Evolutionary conservation across 2,113 vertebrate genomes (phyloP).

Genomic region (Dromas ardeola): DNA sequence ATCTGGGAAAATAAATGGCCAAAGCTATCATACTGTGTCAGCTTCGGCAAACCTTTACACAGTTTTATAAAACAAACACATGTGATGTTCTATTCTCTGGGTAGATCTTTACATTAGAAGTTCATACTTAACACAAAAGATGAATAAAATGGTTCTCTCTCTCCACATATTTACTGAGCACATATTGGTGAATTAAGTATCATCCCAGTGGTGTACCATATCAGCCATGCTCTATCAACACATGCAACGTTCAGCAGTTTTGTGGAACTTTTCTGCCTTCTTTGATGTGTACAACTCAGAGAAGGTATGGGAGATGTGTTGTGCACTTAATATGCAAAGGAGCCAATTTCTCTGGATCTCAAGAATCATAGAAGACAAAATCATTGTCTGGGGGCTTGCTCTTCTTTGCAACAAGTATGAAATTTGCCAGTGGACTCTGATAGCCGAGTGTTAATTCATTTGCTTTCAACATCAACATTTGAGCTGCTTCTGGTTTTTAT

Average conservation of each 20-base stretch:
- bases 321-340: background rate
- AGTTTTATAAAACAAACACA: constrained; percentile 60
- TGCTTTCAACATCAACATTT: background rate
- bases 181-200: background rate
- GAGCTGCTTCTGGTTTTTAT: background rate
- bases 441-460: fast-evolving
- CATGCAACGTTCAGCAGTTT: background rate
- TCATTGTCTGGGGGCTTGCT: background rate
- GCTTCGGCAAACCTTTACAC: constrained; percentile 50
- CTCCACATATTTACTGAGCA: constrained; percentile 20
- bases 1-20: constrained; percentile 29
- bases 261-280: background rate
- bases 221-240: background rate
- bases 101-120: constrained; percentile 48
- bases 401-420: background rate
- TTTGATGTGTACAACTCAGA: background rate
- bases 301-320: background rate
- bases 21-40: background rate
- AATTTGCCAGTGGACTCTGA: background rate
- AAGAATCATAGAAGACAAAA: background rate
- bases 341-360: background rate
- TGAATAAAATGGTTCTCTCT: background rate
- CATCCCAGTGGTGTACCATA: background rate
- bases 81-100: background rate
- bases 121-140: constrained; percentile 33